Evolutionary conservation across 1,140 invertebrate genomes (phyloP), one percentile per base, ranked within the genome.

Genomic region (Tetragonula clypearis): DNA sequence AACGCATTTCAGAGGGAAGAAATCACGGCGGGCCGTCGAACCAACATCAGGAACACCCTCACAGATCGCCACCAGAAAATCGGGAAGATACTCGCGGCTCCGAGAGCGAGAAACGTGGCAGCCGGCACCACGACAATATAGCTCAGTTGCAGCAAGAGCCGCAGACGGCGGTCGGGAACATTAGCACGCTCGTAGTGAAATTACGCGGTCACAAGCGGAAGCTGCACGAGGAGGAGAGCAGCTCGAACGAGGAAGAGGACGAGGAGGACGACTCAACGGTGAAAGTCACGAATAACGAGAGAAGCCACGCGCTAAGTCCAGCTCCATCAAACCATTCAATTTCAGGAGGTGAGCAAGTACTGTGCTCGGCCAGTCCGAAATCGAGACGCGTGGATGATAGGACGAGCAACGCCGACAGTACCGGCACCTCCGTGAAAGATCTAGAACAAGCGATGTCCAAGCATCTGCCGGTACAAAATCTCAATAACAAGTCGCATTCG

Each of bases 371-470:
- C 53, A 95, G 95, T 90, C 95, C 95, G 0, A 96, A 96, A 87
- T 93, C 92, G 60, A 92, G 93, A 76, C 90, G 93, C 84, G 60
- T 89, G 93, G 56, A 94, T 94, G 11, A 95, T 95, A 56, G 94
- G 89, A n/a, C 93, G 92, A n/a, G 92, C 92, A 11, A 93, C 93
- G 12, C 93, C 55, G 89, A 90, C 92, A 94, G 69, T 89, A 85
- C 93, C 11, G 95, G 95, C 6, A 96, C 97, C 5, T 97, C 97
- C 0, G 98, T 98, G 0, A 98, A 98, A 93, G 98, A 99, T 91
- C 95, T 99, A 85, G 98, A 99, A 94, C 98, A 99, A 90, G 98
- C 98, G 21, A 99, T 99, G 98, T 99, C 98, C 35, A 98, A 99
- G 93, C 98, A 99, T 95, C 95, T 99, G 66, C 98, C 98, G 0